Conservation (phyloP, 2,113 vertebrate genomes). For the Xerus inauris region DNA sequence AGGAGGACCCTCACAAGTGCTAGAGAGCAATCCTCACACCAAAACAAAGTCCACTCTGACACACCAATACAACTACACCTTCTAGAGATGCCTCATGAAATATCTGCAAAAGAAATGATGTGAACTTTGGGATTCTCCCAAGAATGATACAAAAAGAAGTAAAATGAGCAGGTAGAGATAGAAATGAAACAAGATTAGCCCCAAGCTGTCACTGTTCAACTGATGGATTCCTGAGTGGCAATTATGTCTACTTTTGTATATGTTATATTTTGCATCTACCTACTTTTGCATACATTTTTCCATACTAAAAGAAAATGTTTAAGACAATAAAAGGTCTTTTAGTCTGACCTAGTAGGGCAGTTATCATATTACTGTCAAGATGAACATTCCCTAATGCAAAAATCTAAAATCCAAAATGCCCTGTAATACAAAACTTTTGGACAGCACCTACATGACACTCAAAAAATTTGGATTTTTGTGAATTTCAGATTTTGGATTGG, state of each 20-base stretch:
- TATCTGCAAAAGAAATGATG: not conserved
- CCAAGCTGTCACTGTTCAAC: not conserved
- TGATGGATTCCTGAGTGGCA: not conserved
- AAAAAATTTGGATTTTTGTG: not conserved
- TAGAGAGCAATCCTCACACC: not conserved
- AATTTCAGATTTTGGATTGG: not conserved
- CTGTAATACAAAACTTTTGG: not conserved
- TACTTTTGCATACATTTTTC: not conserved
- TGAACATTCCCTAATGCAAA: not conserved
- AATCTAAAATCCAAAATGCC: not conserved
- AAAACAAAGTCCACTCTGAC: not conserved
- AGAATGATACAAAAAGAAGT: constrained; percentile 11
- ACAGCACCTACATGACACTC: not conserved
- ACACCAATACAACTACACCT: not conserved
- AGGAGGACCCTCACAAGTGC: not conserved
- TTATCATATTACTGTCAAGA: not conserved
- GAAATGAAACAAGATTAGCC: not conserved
- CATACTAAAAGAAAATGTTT: not conserved
- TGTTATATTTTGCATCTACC: not conserved
- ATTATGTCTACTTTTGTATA: not conserved
- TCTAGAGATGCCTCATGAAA: not conserved
- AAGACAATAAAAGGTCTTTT: not conserved
- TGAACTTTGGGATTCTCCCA: not conserved
- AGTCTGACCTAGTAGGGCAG: not conserved
- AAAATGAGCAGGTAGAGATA: not conserved